Percentiles rank a stretch among this genome's conserved stretches.
These are phyloP conservation scores for Drosophila rubida DNA, from an alignment of 2,888 invertebrate species.

Conservation along the genomic window DNA sequence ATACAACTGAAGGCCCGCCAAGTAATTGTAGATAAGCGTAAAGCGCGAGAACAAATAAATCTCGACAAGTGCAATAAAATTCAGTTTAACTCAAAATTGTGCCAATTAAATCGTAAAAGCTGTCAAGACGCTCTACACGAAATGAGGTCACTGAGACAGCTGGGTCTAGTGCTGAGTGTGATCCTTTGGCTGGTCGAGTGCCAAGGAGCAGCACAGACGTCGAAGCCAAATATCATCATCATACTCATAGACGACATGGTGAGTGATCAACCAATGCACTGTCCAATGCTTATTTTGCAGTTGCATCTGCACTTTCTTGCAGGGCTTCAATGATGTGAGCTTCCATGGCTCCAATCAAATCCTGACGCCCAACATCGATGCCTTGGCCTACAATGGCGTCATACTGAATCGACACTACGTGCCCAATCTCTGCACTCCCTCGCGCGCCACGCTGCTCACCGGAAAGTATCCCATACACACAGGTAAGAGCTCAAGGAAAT, in stretches of 20 bases:
- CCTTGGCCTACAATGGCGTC: slow-evolving; percentile 93
- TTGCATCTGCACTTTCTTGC: not conserved
- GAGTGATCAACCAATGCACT: too few species aligned
- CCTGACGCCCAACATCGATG: slow-evolving; percentile 95
- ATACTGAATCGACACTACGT: slow-evolving; percentile 93
- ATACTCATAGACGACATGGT: slow-evolving; percentile 92
- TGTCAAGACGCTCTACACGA: not conserved
- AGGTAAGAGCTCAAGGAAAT: slow-evolving; percentile 84
- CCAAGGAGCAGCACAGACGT: slow-evolving; percentile 8
- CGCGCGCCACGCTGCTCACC: slow-evolving; percentile 92
- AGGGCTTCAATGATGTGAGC: slow-evolving; percentile 97
- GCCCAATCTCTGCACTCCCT: slow-evolving; percentile 94
- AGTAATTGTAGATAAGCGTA: slow-evolving; percentile 2
- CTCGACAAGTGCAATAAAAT: not conserved
- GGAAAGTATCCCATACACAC: slow-evolving; percentile 95
- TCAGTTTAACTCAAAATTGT: slow-evolving; percentile 11
- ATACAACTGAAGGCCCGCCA: not conserved
- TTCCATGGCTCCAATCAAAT: slow-evolving; percentile 96
- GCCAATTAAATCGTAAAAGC: slow-evolving; percentile 2
- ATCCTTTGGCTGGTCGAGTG: slow-evolving; percentile 8
- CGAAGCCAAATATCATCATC: slow-evolving; percentile 89
- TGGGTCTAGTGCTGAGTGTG: slow-evolving; percentile 3
- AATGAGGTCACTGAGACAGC: slow-evolving; percentile 8
- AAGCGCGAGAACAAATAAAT: not conserved
- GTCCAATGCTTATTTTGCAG: too few species aligned